phyloP scores from a whole-genome alignment of 1,140 invertebrate species.

The Halotydeus destructor region DNA sequence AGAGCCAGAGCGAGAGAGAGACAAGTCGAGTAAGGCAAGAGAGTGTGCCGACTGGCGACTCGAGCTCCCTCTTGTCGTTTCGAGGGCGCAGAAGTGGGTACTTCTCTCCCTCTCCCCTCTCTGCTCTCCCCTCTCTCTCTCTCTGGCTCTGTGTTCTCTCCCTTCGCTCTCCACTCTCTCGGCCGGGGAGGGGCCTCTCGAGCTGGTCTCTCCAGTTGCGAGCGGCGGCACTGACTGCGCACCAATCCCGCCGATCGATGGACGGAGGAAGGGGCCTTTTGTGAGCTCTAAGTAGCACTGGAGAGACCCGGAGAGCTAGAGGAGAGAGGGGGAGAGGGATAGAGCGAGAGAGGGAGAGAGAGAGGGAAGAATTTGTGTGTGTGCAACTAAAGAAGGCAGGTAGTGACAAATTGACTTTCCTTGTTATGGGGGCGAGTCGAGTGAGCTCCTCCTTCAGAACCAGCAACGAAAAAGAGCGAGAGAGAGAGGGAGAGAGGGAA shows the following conservation, averaged over 20 bases:
- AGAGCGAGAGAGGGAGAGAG: background rate
- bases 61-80: background rate
- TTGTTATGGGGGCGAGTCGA: too few species aligned
- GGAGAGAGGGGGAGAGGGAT: background rate
- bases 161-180: background rate
- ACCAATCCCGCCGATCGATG: background rate
- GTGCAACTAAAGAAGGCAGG: background rate
- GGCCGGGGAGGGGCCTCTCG: background rate
- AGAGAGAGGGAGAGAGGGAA: too few species aligned
- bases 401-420: too few species aligned
- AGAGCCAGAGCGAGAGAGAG: background rate
- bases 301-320: background rate
- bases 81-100: background rate
- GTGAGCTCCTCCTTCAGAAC: too few species aligned
- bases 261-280: background rate
- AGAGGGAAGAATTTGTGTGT: background rate
- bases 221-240: background rate
- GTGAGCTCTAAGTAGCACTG: background rate
- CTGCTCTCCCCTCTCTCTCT: conserved; percentile 7
- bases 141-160: conserved; percentile 31
- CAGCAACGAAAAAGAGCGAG: too few species aligned
- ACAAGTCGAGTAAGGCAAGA: background rate
- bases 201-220: background rate
- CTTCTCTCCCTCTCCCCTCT: background rate
- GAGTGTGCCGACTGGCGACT: background rate